Percentiles rank a stretch among this genome's conserved stretches.
Evolutionary conservation across 2,113 vertebrate species (phyloP).

Genomic region (Panurus biarmicus): DNA sequence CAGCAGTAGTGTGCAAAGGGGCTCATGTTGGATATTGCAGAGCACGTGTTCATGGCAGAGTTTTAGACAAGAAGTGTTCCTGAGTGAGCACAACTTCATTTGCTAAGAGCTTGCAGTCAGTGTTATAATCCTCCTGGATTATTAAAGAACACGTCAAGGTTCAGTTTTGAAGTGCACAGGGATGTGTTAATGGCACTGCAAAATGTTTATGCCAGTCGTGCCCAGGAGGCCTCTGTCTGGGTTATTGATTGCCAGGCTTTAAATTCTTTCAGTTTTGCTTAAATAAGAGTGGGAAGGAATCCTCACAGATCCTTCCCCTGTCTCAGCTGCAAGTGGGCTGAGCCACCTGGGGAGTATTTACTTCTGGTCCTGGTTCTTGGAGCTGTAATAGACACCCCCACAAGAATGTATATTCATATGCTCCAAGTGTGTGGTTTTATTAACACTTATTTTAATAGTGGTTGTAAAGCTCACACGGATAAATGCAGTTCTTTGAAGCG

Average conservation of each 20-base stretch:
- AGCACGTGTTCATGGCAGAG: neutral
- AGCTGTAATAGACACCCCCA: neutral
- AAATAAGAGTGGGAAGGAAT: neutral
- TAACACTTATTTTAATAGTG: neutral
- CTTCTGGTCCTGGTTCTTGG: neutral
- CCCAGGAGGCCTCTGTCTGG: neutral
- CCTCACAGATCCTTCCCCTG: neutral
- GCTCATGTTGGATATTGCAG: neutral
- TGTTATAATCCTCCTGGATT: neutral
- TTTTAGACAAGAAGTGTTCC: neutral
- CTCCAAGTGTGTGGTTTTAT: neutral
- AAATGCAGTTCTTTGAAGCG: neutral
- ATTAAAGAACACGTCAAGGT: neutral
- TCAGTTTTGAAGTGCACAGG: neutral
- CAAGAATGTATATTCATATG: neutral
- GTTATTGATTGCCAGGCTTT: neutral
- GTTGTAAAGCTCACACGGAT: neutral
- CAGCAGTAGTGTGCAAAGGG: neutral
- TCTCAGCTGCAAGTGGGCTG: neutral
- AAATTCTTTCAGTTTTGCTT: neutral
- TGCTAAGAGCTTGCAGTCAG: neutral
- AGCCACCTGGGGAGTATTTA: neutral
- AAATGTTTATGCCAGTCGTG: fast-evolving
- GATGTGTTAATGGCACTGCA: neutral
- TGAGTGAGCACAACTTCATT: neutral